Evolutionary conservation across 2,888 invertebrate species (phyloP).

Genomic region (Lasioglossum leucozonium): DNA sequence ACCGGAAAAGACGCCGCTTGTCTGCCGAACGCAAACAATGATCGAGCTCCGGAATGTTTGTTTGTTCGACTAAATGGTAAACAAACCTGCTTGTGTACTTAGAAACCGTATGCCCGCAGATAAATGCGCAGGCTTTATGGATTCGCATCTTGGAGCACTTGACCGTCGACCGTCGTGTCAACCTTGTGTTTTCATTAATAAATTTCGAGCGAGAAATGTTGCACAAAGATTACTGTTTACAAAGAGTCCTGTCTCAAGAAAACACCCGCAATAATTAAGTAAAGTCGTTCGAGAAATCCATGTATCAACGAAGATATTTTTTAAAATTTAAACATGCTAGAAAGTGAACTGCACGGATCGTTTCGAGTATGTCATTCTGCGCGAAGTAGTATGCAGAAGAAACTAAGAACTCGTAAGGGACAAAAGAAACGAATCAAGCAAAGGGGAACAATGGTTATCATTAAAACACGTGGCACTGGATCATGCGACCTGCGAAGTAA

Average conservation of each 20-base stretch:
- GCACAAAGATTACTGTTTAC: too few species aligned
- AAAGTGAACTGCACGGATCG: neutral
- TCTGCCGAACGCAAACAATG: neutral
- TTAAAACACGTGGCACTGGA: conserved; percentile 11
- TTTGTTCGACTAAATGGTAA: neutral
- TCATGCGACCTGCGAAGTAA: neutral
- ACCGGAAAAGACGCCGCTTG: neutral
- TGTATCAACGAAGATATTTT: neutral
- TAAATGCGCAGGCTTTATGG: neutral
- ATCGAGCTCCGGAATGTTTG: neutral
- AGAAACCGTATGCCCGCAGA: neutral
- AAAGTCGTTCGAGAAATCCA: neutral
- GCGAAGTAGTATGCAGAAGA: neutral
- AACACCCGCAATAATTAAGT: neutral
- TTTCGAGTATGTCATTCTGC: neutral
- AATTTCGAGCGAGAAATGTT: neutral
- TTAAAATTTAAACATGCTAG: neutral
- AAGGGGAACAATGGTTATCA: conserved; percentile 1
- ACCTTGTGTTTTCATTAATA: neutral
- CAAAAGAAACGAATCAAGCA: conserved; percentile 12
- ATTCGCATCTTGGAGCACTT: neutral
- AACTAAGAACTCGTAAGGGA: neutral
- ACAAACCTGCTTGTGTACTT: neutral
- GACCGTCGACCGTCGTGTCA: neutral
- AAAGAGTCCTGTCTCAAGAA: too few species aligned